Evolutionary conservation across 1,140 invertebrate genomes (phyloP).

Genomic region (Pogonomyrmex californicus): DNA sequence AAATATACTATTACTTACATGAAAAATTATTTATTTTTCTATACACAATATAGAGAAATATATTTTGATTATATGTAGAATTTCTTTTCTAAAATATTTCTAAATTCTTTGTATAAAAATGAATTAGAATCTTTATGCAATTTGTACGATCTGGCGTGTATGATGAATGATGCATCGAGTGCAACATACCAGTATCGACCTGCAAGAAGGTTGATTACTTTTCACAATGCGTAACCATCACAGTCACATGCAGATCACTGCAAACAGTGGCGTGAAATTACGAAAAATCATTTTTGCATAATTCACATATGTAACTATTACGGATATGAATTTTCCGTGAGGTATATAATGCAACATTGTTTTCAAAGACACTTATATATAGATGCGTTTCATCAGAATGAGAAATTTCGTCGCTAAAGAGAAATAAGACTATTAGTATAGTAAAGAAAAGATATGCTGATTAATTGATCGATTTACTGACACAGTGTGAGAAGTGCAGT

Average conservation of each 20-base stretch:
- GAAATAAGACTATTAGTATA: slow-evolving; percentile 46
- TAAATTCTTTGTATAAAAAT: background rate
- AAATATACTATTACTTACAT: background rate
- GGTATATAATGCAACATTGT: background rate
- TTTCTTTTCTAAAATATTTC: background rate
- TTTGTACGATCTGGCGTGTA: background rate
- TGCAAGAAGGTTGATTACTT: background rate
- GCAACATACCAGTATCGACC: slow-evolving; percentile 18
- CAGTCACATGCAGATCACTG: slow-evolving; percentile 45
- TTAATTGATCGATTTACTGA: slow-evolving; percentile 40
- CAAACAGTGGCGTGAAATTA: slow-evolving; percentile 65
- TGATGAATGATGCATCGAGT: slow-evolving; percentile 6
- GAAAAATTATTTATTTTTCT: background rate
- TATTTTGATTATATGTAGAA: background rate
- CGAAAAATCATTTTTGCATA: slow-evolving; percentile 40
- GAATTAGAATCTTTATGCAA: too few relatives aligned
- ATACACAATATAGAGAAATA: background rate
- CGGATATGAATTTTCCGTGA: background rate
- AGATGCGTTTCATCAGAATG: background rate
- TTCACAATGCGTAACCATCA: slow-evolving; percentile 21
- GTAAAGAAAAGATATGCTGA: slow-evolving; percentile 26
- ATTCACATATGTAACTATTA: background rate
- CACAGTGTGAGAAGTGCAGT: slow-evolving; percentile 38
- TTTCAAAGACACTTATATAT: slow-evolving; percentile 49
- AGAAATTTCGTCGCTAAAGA: background rate